Evolutionary conservation across 1,140 invertebrate species (phyloP), one percentile per base, ranked within the genome.

Genomic region (Panulirus ornatus): DNA sequence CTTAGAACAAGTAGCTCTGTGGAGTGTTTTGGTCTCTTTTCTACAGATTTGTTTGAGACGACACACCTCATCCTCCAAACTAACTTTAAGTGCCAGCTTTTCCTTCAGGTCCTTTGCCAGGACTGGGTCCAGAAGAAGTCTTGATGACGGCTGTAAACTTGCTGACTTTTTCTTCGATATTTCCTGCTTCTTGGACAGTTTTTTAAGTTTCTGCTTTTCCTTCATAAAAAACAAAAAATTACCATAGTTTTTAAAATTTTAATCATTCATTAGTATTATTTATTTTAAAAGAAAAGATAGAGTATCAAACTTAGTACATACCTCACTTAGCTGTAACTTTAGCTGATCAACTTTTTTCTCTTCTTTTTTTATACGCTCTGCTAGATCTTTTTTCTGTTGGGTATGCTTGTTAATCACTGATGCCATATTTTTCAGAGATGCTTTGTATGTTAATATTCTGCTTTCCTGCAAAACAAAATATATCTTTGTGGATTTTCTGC

Each of bases 121-220:
- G 73, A 87, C 30, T 36, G 84, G 84, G 30, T 87, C 84, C 34
- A 87, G 51, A 2, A 87, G 73, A 47, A 87, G 51, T 14, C 84
- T 44, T 30, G 84, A 42, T 9, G 84, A 73, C 34, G 84, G 84
- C 36, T 79, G 2, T 1, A 87, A 36, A 14, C 30, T 27, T 5
- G 22, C 19, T 11, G 54, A 40, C 16, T 30, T 51, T 22, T 27
- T 47, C 19, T 40, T 51, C 14, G 73, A 63, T 42, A 11, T 27
- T 27, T 34, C 34, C 34, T 79, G 84, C 47, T 75, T 87, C 30
- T 76, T 42, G 47, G 73, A 58, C 34, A 87, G 36, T 2, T 58
- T 14, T 38, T 42, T 78, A 2, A 76, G 36, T 22, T 79, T 73
- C 6, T 87, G 34, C 75, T 63, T 87, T 42, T 87, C 71, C 84